phyloP scores from a whole-genome alignment of 2,888 invertebrate species.

The Scaeva pyrastri region DNA sequence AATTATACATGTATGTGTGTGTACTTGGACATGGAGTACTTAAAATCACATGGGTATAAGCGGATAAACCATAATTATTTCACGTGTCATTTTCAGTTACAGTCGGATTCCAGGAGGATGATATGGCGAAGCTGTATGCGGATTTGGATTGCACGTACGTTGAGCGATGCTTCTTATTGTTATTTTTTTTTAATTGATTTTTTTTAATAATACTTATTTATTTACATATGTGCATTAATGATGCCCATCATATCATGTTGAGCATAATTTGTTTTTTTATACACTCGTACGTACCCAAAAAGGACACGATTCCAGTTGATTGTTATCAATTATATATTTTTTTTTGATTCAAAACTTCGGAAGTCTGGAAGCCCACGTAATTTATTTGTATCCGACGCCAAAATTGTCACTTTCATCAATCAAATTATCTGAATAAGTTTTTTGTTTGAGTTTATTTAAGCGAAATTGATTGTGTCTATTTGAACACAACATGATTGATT shows the following conservation, averaged over 20 bases:
- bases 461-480: conserved; percentile 75
- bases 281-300: too few species aligned
- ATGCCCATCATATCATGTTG: too few species aligned
- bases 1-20: neutral
- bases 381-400: conserved; percentile 34
- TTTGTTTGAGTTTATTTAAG: conserved; percentile 71
- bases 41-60: conserved; percentile 25
- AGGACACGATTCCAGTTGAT: too few species aligned
- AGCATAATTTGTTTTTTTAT: too few species aligned
- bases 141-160: neutral
- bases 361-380: too few species aligned
- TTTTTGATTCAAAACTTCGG: too few species aligned
- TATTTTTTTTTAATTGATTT: too few species aligned
- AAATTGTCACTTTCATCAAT: conserved; percentile 75
- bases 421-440: conserved; percentile 69
- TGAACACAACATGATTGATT: conserved; percentile 74
- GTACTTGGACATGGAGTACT: neutral
- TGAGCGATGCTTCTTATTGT: too few species aligned
- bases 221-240: too few species aligned
- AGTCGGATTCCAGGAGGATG: neutral
- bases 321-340: too few species aligned
- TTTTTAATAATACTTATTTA: too few species aligned
- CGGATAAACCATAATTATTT: conserved; percentile 41
- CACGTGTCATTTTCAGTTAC: conserved; percentile 29
- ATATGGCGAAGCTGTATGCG: neutral